Conservation (phyloP, 2,113 vertebrate species). For the Serilophus lunatus region DNA sequence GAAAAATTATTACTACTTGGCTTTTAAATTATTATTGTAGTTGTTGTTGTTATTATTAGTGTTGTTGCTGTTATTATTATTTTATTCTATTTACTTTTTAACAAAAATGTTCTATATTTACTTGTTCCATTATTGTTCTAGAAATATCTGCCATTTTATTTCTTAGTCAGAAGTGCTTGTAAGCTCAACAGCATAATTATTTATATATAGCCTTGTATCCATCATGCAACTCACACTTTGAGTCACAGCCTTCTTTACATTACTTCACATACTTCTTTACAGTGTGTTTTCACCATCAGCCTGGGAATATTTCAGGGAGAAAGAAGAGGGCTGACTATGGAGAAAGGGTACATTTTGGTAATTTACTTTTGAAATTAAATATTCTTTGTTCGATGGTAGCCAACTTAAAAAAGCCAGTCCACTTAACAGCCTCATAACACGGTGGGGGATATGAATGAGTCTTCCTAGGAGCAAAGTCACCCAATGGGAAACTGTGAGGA, state of each 20-base stretch:
- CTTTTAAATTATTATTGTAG: not conserved
- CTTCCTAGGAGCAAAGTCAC: not conserved
- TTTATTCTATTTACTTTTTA: not conserved
- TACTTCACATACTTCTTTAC: too few species aligned
- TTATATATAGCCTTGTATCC: not conserved
- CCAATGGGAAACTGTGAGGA: not conserved
- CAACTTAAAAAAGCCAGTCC: not conserved
- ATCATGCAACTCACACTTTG: not conserved
- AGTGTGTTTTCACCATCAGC: not conserved
- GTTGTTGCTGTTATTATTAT: too few species aligned
- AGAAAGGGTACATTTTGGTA: not conserved
- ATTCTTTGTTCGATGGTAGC: not conserved
- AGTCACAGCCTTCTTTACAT: not conserved
- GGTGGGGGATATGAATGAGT: rapidly evolving
- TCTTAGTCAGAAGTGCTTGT: not conserved
- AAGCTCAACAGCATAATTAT: not conserved
- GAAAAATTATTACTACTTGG: not conserved
- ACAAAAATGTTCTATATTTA: not conserved
- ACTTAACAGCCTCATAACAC: not conserved
- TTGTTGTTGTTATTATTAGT: too few species aligned
- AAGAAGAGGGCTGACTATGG: not conserved
- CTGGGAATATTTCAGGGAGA: not conserved
- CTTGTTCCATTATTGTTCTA: not conserved
- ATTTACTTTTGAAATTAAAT: not conserved
- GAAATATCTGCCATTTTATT: not conserved